Evolutionary conservation across 1,140 invertebrate genomes (phyloP), one percentile per base, ranked within the genome.

Genomic region (Pygmarrhopalites habei): DNA sequence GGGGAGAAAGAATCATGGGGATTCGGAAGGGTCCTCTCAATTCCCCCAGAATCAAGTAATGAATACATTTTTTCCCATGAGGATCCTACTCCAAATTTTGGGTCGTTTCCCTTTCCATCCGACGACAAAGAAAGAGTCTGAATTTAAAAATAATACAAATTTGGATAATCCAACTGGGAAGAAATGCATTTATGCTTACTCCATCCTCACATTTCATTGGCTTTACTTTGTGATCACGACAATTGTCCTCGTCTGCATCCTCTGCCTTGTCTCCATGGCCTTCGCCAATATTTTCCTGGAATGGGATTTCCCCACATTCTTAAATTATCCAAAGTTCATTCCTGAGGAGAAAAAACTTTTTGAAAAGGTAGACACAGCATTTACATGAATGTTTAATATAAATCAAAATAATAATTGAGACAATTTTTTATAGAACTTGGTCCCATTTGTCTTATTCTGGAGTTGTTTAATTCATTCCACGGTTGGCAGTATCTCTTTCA

Each of bases 401-500:
- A n/a, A n/a, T n/a, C n/a, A n/a, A n/a, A n/a, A n/a, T n/a, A n/a
- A n/a, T n/a, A n/a, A n/a, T n/a, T n/a, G n/a, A n/a, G n/a, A n/a
- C n/a, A n/a, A n/a, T n/a, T n/a, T n/a, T n/a, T n/a, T n/a, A n/a
- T n/a, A 51, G 3, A 71, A 71, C 60, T 30, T 71, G 10, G 64
- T 71, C 23, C 57, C 64, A 2, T 71, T 68, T 57, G 60, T 71
- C 2, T 29, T 71, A 0, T 58, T 71, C 19, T 71, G 69, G 66
- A 60, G 64, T 21, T 71, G 69, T 44, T 51, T 71, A 1, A 3
- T 66, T 3, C 63, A 66, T 39, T n/a, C 28, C 14, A 62, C 59
- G 0, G 47, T 71, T 10, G 59, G 47, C 1, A 66, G 46, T 41
- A 23, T 66, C 23, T 64, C 61, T 5, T 59, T 66, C 44, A 44